phyloP scores from a whole-genome alignment of 2,113 vertebrate species.

The Boleophthalmus pectinirostris region DNA sequence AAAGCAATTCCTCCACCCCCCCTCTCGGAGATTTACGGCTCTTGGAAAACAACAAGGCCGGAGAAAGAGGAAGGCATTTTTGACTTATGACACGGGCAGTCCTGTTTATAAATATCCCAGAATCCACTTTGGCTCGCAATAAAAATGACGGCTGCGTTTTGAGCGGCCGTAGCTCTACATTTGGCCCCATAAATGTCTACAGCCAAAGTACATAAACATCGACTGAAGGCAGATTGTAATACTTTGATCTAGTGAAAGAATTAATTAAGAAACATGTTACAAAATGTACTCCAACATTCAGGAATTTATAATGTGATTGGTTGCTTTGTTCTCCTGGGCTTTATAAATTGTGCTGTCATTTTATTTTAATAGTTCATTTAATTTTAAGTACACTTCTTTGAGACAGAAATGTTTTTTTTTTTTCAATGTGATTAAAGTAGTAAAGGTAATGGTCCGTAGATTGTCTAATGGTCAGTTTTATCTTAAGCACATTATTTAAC shows the following conservation, averaged over 20 bases:
- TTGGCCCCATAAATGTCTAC: constrained; percentile 48
- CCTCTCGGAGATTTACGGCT: constrained; percentile 57
- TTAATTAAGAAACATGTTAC: constrained; percentile 27
- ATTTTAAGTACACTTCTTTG: background rate
- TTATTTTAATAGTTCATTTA: background rate
- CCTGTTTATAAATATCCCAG: constrained; percentile 66
- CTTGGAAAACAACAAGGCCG: constrained; percentile 47
- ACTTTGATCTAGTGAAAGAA: constrained; percentile 39
- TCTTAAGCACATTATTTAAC: too few species aligned
- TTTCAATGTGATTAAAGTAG: background rate
- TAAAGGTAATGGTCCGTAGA: too few species aligned
- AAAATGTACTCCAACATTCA: constrained; percentile 19
- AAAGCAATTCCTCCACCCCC: constrained; percentile 43
- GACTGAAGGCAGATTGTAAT: constrained; percentile 21
- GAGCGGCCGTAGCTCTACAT: constrained; percentile 25
- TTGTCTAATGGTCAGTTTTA: too few species aligned
- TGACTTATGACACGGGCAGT: constrained; percentile 41
- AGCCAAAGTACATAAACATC: constrained; percentile 35
- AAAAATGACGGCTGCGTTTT: constrained; percentile 45
- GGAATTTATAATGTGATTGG: constrained; percentile 2
- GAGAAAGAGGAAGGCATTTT: constrained; percentile 37
- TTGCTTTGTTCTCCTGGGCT: background rate
- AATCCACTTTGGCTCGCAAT: constrained; percentile 60
- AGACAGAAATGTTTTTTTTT: background rate
- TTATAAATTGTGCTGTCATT: background rate